These are phyloP conservation scores for Marasmarcha lunaedactyla DNA, from an alignment of 2,888 invertebrate species.

Conservation along the genomic window DNA sequence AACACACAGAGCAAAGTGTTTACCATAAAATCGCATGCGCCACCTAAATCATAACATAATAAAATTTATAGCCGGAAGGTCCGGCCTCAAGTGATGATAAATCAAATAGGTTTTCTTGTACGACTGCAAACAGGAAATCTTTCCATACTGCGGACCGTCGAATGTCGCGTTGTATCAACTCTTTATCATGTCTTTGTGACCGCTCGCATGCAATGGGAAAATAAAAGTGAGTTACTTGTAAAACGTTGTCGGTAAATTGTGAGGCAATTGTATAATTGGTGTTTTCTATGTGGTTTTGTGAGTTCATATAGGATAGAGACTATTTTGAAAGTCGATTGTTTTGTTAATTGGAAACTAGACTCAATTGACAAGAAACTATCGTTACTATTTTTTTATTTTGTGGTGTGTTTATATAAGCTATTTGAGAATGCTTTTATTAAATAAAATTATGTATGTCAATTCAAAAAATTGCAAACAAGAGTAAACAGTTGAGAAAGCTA, in stretches of 20 bases:
- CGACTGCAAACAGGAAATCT: conserved; percentile 55
- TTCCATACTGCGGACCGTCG: conserved; percentile 41
- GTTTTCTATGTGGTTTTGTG: too few relatives aligned
- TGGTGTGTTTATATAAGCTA: too few relatives aligned
- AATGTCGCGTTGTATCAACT: neutral
- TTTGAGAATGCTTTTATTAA: too few relatives aligned
- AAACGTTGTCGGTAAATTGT: neutral
- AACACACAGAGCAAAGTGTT: conserved; percentile 59
- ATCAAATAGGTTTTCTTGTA: conserved; percentile 65
- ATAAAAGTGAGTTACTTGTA: neutral
- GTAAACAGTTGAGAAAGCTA: too few relatives aligned
- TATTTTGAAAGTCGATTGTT: too few relatives aligned
- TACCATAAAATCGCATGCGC: conserved; percentile 64
- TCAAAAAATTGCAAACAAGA: too few relatives aligned
- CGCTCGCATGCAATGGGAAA: neutral
- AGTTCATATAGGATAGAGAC: too few relatives aligned
- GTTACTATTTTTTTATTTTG: too few relatives aligned
- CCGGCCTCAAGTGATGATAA: conserved; percentile 67
- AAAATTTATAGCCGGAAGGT: conserved; percentile 67
- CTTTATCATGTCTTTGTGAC: neutral
- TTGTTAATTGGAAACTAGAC: too few relatives aligned
- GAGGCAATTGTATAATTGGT: too few relatives aligned
- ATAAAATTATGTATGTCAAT: too few relatives aligned
- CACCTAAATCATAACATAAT: conserved; percentile 67
- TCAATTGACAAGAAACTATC: too few relatives aligned